Conservation (phyloP, 2,797 vertebrate species). For the Capromys pilorides region DNA sequence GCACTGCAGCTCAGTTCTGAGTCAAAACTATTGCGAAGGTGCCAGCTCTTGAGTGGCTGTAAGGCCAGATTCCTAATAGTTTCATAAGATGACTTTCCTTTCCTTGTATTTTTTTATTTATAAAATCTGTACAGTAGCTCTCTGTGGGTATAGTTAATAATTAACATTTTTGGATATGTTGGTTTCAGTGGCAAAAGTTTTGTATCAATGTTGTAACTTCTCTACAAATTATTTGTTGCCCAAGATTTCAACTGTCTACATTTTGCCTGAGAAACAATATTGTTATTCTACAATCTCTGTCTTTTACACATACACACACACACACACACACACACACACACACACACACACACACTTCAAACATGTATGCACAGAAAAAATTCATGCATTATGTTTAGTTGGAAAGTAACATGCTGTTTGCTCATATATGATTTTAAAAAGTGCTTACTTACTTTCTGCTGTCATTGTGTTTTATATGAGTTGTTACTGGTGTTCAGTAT, state of each 20-base stretch:
- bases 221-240: neutral
- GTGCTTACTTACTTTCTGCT: neutral
- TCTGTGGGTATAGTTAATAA: neutral
- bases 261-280: neutral
- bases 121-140: neutral
- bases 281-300: neutral
- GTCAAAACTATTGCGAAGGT: neutral
- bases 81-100: neutral
- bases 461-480: rapidly evolving
- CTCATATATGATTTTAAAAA: too few species aligned
- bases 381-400: neutral
- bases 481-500: neutral
- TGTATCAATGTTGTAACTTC: neutral
- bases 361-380: neutral
- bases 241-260: neutral
- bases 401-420: neutral
- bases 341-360: neutral
- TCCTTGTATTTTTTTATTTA: neutral
- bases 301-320: rapidly evolving
- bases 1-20: neutral
- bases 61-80: neutral
- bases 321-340: neutral
- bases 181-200: neutral
- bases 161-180: neutral
- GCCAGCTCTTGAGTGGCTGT: conserved; percentile 1